Evolutionary conservation across 2,888 invertebrate species (phyloP).

Genomic region (Polyommatus icarus): DNA sequence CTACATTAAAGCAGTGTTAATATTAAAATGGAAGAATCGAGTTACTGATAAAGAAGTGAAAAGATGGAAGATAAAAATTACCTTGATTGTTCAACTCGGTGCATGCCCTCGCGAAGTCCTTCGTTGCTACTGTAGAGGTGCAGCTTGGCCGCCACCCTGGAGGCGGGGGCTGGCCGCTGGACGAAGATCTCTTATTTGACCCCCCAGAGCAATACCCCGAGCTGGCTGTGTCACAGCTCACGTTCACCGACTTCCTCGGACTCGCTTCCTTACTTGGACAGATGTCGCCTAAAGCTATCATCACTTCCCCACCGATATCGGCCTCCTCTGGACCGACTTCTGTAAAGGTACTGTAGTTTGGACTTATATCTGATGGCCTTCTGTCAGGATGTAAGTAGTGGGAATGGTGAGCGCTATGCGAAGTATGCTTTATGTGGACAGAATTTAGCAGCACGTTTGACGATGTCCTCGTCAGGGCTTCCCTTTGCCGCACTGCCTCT

Average conservation of each 20-base stretch:
- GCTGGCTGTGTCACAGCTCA: constrained; percentile 76
- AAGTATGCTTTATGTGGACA: constrained; percentile 89
- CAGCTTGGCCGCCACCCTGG: constrained; percentile 81
- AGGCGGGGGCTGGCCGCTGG: constrained; percentile 72
- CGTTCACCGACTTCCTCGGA: constrained; percentile 74
- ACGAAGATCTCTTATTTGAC: constrained; percentile 70
- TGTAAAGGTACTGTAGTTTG: constrained; percentile 76
- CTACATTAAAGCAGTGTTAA: no score
- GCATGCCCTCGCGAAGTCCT: constrained; percentile 82
- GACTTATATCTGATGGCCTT: constrained; percentile 73
- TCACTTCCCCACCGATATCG: constrained; percentile 68
- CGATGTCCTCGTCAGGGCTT: constrained; percentile 91
- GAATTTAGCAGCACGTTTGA: constrained; percentile 92
- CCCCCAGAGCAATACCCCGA: constrained; percentile 77
- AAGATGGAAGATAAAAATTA: constrained; percentile 51
- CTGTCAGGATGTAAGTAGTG: constrained; percentile 73
- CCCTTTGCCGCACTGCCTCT: constrained; percentile 90
- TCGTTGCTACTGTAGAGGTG: constrained; percentile 80
- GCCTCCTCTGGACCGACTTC: constrained; percentile 74
- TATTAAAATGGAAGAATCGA: no score
- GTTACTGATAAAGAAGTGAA: no score
- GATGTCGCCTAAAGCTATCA: constrained; percentile 68
- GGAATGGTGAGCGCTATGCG: constrained; percentile 84
- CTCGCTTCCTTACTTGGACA: constrained; percentile 75
- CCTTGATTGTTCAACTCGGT: constrained; percentile 87